Evolutionary conservation across 2,797 vertebrate genomes (phyloP), one percentile per base, ranked within the genome.

Genomic region (Gambelia wislizenii): DNA sequence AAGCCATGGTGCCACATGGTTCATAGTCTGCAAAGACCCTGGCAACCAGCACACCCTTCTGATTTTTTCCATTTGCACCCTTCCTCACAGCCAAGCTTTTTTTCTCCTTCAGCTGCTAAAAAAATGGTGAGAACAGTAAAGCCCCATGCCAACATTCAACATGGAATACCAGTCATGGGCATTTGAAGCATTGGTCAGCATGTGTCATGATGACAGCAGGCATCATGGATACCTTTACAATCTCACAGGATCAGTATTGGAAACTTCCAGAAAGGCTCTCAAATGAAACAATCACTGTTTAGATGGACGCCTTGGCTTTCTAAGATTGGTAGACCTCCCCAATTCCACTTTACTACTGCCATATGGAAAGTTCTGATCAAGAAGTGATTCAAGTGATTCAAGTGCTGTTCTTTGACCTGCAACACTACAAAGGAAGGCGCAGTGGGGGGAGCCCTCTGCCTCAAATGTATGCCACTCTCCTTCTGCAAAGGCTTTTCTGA

Each of bases 11-110:
- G 86, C 82, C 22, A 64, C 59, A 52, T 82, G 69, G 75, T 89
- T 87, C 90, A 87, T 49, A 89, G 47, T 47, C 84, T 49, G 74
- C 49, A 69, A 89, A 77, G 84, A 86, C 79, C 67, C 64, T 88
- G 81, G 80, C 61, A 79, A 83, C 33, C 81, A 67, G 54, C 56
- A 47, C 61, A 52, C 22, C 36, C 67, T 56, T 84, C 85, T 80
- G 84, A 72, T 30, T 74, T 42, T 42, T 79, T 56, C 78, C 61
- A 80, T 89, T 91, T 84, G 64, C 81, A 89, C 76, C 84, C 84
- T 84, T 72, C 20, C 47, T 84, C 74, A 79, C 52, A 79, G 44
- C 2, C 44, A 86, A 56, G 42, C 49, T 44, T 36, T 82, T 27
- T 67, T 56, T 86, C 20, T 82, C 82, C 30, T 76, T 82, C 78